Base-by-base conservation (phyloP, 2,888 invertebrate species). In the Seira ritae region DNA sequence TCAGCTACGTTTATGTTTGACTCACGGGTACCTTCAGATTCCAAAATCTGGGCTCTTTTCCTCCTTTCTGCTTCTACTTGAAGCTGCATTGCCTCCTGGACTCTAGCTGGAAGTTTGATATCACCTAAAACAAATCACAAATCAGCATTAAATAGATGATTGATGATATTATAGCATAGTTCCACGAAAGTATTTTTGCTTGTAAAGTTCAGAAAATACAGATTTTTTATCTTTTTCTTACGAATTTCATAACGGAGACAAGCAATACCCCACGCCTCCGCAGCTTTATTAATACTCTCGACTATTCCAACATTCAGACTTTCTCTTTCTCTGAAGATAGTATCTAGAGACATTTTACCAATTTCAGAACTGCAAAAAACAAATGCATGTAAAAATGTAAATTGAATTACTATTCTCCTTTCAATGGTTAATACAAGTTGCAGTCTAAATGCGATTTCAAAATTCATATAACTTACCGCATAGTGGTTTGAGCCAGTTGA, bases 41-140 rank as follows among this genome's bases (percentile, higher is more conserved):
- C 98, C 86, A 99, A 92, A 90, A 99, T 96, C 17, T 97, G 96
- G 0, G 99, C 99, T 87, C 99, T 93, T 91, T 99, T 99, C 90
- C 95, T 95, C 76, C 99, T 92, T 91, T 99, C 99, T 0, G 99
- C 99, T 92, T 99, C 99, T 0, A 99, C 99, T 92, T 99, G 99
- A 98, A 99, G 98, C 91, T 99, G 99, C 99, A 99, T 99, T 0
- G 99, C 99, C 91, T 99, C 98, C 90, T 98, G 97, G 0, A 99
- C 96, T 89, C 98, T 94, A 0, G 93, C 92, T 0, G 99, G 99
- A 86, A 98, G 92, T 90, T 94, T 95, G 90, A 98, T 97, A 90
- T 97, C 95, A 92, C 96, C 97, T 97, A 89, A 66, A 66, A 23
- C 6, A 17, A 65, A 65, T 20, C 17, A 65, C 37, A 10, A 90